Evolutionary conservation across 2,888 invertebrate genomes (phyloP), one percentile per base, ranked within the genome.

Genomic region (Nomada hirtipes): DNA sequence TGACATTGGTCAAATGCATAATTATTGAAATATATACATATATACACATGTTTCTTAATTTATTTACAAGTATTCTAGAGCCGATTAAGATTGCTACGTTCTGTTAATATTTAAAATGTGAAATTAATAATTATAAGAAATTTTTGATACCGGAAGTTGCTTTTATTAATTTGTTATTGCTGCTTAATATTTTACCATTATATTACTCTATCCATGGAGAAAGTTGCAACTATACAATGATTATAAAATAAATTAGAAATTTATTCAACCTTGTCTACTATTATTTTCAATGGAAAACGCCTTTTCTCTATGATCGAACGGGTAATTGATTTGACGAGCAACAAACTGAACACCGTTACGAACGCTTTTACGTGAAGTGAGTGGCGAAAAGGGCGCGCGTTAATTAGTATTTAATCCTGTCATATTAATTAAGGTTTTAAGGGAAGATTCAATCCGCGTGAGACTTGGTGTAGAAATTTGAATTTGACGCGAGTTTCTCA

Each of bases 401-500:
- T 69, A 69, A 75, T 44, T 75, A 75, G 61, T 69, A 60, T 53
- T 75, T 44, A 69, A 47, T 36, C 60, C 13, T 53, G 44, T 53
- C 13, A 53, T 20, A 74, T 68, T 74, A 68, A 68, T 67, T 47
- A 74, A 55, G 55, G 23, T 71, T 55, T 29, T 55, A 65, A 60
- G 72, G 10, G 52, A 26, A 73, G 50, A 73, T 53, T 73, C 13
- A 60, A 60, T 13, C 20, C 20, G 70, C 26, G 42, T 11, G 53
- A 10, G 47, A 53, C 26, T 26, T 13, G 20, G 11, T 26, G 70
- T 7, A 72, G 64, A 70, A 81, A 74, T 77, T 81, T 67, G 44
- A 74, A 82, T 77, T 70, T n/a, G 29, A 52, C 52, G n/a, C 69
- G 64, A 83, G 81, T 75, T 86, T 78, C 87, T 76, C 83, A 81